Evolutionary conservation across 2,113 vertebrate genomes (phyloP).

Genomic region (Piaya cayana): DNA sequence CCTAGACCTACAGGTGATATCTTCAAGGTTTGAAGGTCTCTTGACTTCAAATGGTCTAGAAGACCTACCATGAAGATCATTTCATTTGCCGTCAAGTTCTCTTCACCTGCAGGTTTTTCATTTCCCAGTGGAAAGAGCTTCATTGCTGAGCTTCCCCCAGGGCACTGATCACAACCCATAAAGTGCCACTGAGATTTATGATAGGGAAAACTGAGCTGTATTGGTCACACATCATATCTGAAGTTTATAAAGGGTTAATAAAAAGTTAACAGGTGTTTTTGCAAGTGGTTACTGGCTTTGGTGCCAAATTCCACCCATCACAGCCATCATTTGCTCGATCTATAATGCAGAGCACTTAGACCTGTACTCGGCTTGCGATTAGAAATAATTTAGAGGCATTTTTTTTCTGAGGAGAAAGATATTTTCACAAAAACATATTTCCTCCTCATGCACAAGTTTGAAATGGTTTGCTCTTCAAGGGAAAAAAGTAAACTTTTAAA

Average conservation of each 20-base stretch:
- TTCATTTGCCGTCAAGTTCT: background rate
- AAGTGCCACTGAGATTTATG: background rate
- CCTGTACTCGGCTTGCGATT: background rate
- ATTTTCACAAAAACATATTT: background rate
- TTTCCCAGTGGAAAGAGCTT: background rate
- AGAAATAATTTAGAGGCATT: background rate
- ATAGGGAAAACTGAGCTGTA: background rate
- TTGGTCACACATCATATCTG: background rate
- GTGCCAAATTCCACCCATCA: background rate
- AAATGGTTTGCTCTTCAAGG: background rate
- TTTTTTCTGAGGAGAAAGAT: background rate
- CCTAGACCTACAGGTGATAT: background rate
- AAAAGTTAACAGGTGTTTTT: conserved; percentile 38
- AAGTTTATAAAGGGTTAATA: conserved; percentile 52
- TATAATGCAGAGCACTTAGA: background rate
- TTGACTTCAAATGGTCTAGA: background rate
- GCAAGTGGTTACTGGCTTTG: background rate
- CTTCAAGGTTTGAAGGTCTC: background rate
- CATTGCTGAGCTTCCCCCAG: background rate
- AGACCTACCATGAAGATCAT: background rate
- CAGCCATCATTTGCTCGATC: background rate
- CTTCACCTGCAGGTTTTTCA: background rate
- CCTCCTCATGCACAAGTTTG: background rate
- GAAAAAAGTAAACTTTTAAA: background rate
- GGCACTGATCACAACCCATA: background rate